Conservation (phyloP, 92 coral and sea anemone species). For the Phenganax subtilis region DNA sequence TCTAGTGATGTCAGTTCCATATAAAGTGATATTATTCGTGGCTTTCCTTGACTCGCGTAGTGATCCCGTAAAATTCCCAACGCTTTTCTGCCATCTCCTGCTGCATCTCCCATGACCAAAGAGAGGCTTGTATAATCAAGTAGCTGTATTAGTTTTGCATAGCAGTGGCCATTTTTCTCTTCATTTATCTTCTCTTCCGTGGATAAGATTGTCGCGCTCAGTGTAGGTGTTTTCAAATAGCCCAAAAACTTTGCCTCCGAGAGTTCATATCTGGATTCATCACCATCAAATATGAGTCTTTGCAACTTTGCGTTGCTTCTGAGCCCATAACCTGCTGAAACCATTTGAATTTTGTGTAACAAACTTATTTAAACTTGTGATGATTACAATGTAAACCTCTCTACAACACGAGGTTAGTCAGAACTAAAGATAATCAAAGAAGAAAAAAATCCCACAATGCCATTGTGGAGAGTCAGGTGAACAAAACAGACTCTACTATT, state of each 20-base stretch:
- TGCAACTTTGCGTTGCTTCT: conserved; percentile 17
- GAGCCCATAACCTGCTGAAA: conserved; percentile 19
- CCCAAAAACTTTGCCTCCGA: conserved; percentile 49
- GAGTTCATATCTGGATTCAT: conserved; percentile 46
- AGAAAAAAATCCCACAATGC: too few species aligned
- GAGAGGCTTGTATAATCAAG: conserved; percentile 38
- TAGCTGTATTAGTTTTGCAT: conserved; percentile 30
- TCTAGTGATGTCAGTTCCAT: conserved; percentile 44
- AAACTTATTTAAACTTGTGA: neutral
- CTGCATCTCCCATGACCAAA: conserved; percentile 38
- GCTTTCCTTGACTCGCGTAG: conserved; percentile 41
- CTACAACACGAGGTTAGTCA: too few species aligned
- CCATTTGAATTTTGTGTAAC: neutral
- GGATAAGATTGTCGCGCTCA: conserved; percentile 18
- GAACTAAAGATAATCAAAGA: too few species aligned
- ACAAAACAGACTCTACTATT: too few species aligned
- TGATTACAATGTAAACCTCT: neutral
- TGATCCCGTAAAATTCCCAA: conserved; percentile 30
- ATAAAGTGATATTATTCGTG: conserved; percentile 41
- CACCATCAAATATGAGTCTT: conserved; percentile 45
- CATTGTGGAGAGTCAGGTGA: too few species aligned
- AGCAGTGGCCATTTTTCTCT: conserved; percentile 20
- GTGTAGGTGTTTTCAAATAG: conserved; percentile 28
- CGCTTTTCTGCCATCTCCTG: conserved; percentile 39
- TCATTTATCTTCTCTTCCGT: conserved; percentile 9